phyloP scores from a whole-genome alignment of 2,797 vertebrate species.

The Tiaroga cobitis region DNA sequence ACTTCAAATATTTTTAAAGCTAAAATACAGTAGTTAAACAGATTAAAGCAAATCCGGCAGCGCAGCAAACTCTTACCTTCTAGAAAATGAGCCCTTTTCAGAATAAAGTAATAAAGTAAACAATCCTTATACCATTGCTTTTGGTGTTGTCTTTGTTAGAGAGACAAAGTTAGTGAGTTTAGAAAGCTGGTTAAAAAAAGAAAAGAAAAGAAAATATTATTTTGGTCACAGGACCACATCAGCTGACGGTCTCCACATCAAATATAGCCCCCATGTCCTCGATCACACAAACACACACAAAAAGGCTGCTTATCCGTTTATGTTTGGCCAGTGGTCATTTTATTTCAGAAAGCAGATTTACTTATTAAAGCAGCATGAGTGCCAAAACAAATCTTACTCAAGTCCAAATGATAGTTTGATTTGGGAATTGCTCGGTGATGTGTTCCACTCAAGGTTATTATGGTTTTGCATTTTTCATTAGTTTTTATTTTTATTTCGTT shows the following conservation, averaged over 20 bases:
- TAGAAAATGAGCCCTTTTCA: neutral
- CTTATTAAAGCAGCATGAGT: neutral
- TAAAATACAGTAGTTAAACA: neutral
- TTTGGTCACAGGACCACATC: conserved; percentile 77
- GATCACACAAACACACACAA: conserved; percentile 30
- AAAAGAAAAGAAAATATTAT: conserved; percentile 59
- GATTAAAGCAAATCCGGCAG: neutral
- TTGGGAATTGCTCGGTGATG: conserved; percentile 11
- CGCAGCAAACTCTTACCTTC: conserved; percentile 15
- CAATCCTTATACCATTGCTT: conserved; percentile 14
- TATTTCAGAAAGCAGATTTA: conserved; percentile 4
- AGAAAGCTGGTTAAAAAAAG: conserved; percentile 25
- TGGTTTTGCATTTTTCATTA: too few species aligned
- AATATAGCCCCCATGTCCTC: conserved; percentile 54
- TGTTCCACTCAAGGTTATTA: neutral
- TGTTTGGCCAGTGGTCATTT: neutral
- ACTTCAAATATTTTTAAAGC: neutral
- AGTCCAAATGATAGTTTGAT: neutral
- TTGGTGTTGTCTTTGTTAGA: neutral
- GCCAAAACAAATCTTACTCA: neutral
- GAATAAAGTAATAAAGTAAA: neutral
- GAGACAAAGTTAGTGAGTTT: conserved; percentile 33
- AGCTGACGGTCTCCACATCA: conserved; percentile 72
- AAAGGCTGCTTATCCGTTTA: neutral
- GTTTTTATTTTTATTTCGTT: too few species aligned